Base-by-base conservation (phyloP, 1,140 invertebrate genomes). In the Ylistrum balloti region DNA sequence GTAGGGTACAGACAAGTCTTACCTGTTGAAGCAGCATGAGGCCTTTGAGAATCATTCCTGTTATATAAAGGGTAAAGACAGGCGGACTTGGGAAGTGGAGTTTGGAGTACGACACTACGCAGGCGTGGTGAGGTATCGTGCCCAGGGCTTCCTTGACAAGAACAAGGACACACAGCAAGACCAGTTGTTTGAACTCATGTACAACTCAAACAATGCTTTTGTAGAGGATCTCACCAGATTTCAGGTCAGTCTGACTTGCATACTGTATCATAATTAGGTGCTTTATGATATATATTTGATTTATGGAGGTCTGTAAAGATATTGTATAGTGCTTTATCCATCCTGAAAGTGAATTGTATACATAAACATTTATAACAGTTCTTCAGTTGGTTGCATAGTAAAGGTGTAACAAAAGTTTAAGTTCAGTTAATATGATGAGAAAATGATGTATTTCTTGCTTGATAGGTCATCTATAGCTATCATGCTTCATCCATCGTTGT, bases 101-200 rank as follows among this genome's bases (percentile, higher is more conserved):
- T 99, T 99, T 96, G 98, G 99, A 28, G 98, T 99, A 35, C 98
- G 99, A 87, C 99, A 99, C 96, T 99, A 99, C 96, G 99, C 99
- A 74, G 99, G 99, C 11, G 98, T 98, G 95, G 98, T 99, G 0
- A 99, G 99, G 95, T 99, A 99, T 96, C 98, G 98, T 10, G 99
- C 98, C 0, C 97, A 97, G 32, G 98, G 99, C 94, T 99, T 99
- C 98, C 96, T 99, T 15, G 99, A 99, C 98, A 99, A 99, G 97
- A 99, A 99, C 96, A 99, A 99, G 98, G 99, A 99, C 95, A 99
- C 99, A 0, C 98, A 99, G 95, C 99, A 99, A 95, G 98, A 99
- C 94, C 98, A 99, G 0, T 98, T 99, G 94, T 99, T 99, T 94
- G 98, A 99, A 95, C 97, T 98, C 92, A 98, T 99, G 97, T 98